Percentiles rank a stretch among this genome's conserved stretches.
These are phyloP conservation scores for Platycnemis pennipes DNA, from an alignment of 2,888 invertebrate genomes.

Conservation along the genomic window DNA sequence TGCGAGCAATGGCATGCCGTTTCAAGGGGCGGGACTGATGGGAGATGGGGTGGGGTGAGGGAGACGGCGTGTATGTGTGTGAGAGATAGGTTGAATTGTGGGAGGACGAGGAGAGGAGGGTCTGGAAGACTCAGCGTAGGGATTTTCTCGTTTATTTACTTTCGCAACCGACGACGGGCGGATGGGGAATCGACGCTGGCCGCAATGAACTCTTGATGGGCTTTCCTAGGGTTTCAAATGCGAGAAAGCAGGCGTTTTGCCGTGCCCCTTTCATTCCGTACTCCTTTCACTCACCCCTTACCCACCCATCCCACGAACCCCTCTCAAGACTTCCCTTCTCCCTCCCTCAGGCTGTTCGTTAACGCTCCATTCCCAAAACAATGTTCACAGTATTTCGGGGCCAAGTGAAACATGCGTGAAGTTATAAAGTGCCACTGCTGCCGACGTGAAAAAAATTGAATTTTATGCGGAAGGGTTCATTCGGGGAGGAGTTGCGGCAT, in stretches of 20 bases:
- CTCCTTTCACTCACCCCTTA: neutral
- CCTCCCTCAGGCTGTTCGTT: constrained; percentile 18
- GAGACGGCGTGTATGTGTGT: neutral
- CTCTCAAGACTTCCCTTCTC: neutral
- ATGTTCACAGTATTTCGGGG: neutral
- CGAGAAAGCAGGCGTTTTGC: neutral
- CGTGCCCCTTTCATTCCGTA: no score
- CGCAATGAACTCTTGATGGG: constrained; percentile 38
- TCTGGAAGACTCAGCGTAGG: neutral
- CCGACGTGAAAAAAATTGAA: neutral
- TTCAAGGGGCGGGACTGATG: no score
- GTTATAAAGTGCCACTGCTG: neutral
- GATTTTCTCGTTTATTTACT: constrained; percentile 24
- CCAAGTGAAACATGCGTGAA: neutral
- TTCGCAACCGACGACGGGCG: neutral
- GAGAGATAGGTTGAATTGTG: constrained; percentile 19
- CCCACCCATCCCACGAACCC: neutral
- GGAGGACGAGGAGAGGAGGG: neutral
- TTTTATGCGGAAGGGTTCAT: neutral
- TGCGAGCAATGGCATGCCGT: neutral
- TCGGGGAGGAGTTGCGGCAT: neutral
- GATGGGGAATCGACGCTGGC: neutral
- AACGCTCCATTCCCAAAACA: constrained; percentile 9
- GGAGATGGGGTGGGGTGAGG: neutral
- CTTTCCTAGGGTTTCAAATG: neutral